Evolutionary conservation across 2,113 vertebrate species (phyloP), one percentile per base, ranked within the genome.

Genomic region (Malurus melanocephalus): DNA sequence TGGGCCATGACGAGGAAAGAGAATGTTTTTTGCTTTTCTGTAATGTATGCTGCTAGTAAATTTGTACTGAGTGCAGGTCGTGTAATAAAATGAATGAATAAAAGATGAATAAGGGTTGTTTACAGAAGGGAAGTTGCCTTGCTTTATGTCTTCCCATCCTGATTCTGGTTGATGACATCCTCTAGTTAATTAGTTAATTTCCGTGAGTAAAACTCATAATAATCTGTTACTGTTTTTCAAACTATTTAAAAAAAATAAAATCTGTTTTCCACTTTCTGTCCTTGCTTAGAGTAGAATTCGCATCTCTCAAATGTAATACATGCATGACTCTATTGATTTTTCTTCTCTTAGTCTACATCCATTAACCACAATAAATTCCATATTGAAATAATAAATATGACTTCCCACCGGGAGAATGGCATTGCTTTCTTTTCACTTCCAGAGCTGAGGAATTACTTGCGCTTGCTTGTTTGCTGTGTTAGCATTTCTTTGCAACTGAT

Each of bases 331-430:
- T 56, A 65, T 33, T 80, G 88, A 52, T 77, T 95, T 97, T 92
- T 68, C 49, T 75, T 78, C 66, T 95, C 51, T 80, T 80, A 46
- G 48, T 89, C 55, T 90, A 56, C 71, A 87, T 59, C 84, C 52
- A 80, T 89, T 73, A 91, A 45, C 48, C 61, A 92, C 62, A 81
- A 74, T 93, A 93, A 90, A 90, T 86, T 86, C 60, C 52, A 77
- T 93, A 88, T n/a, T 79, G 74, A 87, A 94, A 95, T 90, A 96
- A 91, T 71, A 93, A 93, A 64, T 92, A 40, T 48, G 49, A 53
- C 48, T 78, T 75, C 33, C 52, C 48, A 94, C 42, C 45, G 60
- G 48, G 51, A 60, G 62, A 80, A 80, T 64, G 46, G 42, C 30
- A 65, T 66, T 87, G 40, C 64, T 75, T 79, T 76, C 43, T 84